Percentiles rank a stretch among this genome's conserved stretches.
These are phyloP conservation scores for Eupelmus urozonus DNA, from an alignment of 2,888 invertebrate genomes.

Conservation along the genomic window DNA sequence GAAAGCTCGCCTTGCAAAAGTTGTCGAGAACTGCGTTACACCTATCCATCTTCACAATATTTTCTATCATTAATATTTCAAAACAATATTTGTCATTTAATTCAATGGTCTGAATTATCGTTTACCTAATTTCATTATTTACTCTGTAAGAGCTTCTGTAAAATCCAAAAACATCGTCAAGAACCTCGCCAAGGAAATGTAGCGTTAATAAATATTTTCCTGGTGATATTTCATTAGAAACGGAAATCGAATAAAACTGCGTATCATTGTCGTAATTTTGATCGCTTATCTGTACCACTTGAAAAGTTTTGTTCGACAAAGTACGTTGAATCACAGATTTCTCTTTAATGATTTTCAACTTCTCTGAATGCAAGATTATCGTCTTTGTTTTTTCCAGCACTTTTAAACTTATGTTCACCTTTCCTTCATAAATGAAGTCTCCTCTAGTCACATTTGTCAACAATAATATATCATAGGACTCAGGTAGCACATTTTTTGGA, in stretches of 20 bases:
- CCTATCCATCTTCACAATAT: constrained; percentile 82
- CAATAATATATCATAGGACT: constrained; percentile 79
- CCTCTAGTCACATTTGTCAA: constrained; percentile 60
- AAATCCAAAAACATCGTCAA: constrained; percentile 82
- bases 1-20: constrained; percentile 88
- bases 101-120: constrained; percentile 51
- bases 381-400: constrained; percentile 70
- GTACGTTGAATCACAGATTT: constrained; percentile 49
- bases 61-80: not conserved
- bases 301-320: constrained; percentile 6
- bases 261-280: constrained; percentile 62
- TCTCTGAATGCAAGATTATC: constrained; percentile 79
- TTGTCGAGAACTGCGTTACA: constrained; percentile 89
- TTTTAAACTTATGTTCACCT: constrained; percentile 76
- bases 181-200: constrained; percentile 79
- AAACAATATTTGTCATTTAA: not conserved
- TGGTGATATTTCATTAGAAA: constrained; percentile 53
- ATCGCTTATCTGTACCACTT: constrained; percentile 50
- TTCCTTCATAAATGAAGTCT: constrained; percentile 75
- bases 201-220: constrained; percentile 79
- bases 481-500: constrained; percentile 79
- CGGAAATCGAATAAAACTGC: constrained; percentile 65
- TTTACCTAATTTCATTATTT: constrained; percentile 79
- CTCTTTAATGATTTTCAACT: constrained; percentile 72
- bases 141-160: constrained; percentile 81